Conservation (phyloP, 2,113 vertebrate species). For the Myiozetetes cayanensis region DNA sequence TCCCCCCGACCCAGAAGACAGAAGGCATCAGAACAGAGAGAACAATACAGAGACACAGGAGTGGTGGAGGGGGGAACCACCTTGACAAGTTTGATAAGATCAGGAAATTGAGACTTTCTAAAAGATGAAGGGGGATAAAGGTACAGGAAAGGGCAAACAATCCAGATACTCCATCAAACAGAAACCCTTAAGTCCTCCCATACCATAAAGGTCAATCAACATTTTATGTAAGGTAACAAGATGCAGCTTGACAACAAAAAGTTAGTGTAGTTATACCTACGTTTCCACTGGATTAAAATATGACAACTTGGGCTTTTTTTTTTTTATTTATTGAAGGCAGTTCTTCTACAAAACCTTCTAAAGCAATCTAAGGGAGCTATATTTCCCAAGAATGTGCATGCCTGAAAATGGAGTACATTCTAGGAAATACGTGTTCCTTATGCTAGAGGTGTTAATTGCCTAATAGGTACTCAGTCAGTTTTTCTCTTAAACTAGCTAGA, state of each 20-base stretch:
- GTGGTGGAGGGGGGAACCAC: background rate
- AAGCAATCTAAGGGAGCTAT: background rate
- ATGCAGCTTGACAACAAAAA: background rate
- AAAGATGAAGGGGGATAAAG: background rate
- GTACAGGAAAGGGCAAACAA: background rate
- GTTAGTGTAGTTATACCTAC: background rate
- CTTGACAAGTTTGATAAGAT: background rate
- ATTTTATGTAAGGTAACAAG: background rate
- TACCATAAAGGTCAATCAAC: background rate
- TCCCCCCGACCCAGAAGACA: background rate
- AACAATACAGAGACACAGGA: background rate
- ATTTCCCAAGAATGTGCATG: background rate
- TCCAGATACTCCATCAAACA: background rate
- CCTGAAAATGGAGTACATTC: background rate
- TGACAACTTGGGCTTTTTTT: background rate
- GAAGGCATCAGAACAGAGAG: background rate
- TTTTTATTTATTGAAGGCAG: background rate
- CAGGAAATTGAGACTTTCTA: background rate
- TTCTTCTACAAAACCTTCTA: background rate
- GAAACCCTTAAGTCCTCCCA: background rate
- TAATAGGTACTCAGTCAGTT: background rate
- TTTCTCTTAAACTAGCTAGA: background rate
- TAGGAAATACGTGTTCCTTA: background rate
- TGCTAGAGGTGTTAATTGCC: background rate
- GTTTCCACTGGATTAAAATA: background rate